Evolutionary conservation across 2,888 invertebrate species (phyloP).

Genomic region (Limnephilus rhombicus): DNA sequence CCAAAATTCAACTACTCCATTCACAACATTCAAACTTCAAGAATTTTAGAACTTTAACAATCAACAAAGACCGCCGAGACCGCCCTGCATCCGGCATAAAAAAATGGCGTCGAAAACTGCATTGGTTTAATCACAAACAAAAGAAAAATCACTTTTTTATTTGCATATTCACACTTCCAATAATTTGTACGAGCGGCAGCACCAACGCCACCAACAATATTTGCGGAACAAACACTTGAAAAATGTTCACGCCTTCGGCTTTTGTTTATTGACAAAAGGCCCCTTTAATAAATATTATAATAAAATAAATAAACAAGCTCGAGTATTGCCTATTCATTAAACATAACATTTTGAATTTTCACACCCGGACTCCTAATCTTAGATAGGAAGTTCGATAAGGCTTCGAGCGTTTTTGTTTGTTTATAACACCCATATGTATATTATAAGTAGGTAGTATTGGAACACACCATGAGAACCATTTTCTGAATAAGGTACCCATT

Average conservation of each 20-base stretch:
- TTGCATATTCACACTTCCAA: slow-evolving; percentile 9
- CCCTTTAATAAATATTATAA: slow-evolving; percentile 20
- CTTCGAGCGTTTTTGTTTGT: neutral
- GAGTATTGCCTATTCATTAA: slow-evolving; percentile 10
- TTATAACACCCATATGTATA: neutral
- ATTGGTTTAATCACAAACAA: slow-evolving; percentile 17
- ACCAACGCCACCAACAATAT: neutral
- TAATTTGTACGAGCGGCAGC: slow-evolving; percentile 18
- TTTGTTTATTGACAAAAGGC: neutral
- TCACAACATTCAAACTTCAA: neutral
- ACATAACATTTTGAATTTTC: slow-evolving; percentile 6
- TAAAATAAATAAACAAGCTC: slow-evolving; percentile 17
- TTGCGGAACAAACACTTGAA: slow-evolving; percentile 21
- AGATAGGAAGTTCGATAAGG: slow-evolving; percentile 15
- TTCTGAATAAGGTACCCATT: neutral
- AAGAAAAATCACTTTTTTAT: slow-evolving; percentile 21
- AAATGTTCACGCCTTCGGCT: slow-evolving; percentile 38
- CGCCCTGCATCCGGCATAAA: neutral
- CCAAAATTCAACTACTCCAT: neutral
- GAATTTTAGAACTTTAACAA: neutral
- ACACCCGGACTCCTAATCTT: slow-evolving; percentile 18
- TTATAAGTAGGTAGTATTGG: neutral
- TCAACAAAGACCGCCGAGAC: neutral
- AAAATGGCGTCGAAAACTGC: slow-evolving; percentile 24
- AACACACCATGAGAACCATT: neutral